Conservation (phyloP, 2,113 vertebrate genomes). For the Corythaixoides concolor region DNA sequence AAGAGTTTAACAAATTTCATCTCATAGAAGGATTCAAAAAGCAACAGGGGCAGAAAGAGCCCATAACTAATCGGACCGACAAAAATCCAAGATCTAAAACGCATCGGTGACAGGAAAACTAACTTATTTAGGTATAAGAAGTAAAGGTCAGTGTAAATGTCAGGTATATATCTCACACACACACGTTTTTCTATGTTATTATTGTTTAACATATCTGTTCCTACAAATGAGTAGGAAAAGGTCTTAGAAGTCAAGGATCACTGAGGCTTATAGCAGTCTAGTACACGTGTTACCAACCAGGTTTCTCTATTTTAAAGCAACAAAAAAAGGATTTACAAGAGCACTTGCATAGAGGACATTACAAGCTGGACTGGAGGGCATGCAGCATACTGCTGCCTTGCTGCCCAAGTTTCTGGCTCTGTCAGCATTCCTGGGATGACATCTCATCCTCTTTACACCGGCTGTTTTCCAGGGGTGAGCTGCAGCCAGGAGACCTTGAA, state of each 20-base stretch:
- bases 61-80: not conserved
- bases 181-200: not conserved
- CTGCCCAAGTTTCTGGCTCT: not conserved
- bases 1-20: not conserved
- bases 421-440: not conserved
- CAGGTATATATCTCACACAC: not conserved
- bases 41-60: not conserved
- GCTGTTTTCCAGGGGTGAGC: not conserved
- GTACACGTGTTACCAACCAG: not conserved
- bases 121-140: not conserved
- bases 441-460: not conserved
- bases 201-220: slow-evolving; percentile 5
- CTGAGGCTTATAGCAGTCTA: not conserved
- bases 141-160: slow-evolving; percentile 41
- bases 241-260: not conserved
- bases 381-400: not conserved
- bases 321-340: not conserved
- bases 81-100: not conserved
- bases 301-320: not conserved
- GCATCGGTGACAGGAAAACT: not conserved
- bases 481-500: not conserved
- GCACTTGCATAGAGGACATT: not conserved
- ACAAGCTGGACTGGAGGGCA: not conserved
- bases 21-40: not conserved
- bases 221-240: slow-evolving; percentile 9